Conservation (phyloP, 2,797 vertebrate genomes). For the Protosalanx chinensis region DNA sequence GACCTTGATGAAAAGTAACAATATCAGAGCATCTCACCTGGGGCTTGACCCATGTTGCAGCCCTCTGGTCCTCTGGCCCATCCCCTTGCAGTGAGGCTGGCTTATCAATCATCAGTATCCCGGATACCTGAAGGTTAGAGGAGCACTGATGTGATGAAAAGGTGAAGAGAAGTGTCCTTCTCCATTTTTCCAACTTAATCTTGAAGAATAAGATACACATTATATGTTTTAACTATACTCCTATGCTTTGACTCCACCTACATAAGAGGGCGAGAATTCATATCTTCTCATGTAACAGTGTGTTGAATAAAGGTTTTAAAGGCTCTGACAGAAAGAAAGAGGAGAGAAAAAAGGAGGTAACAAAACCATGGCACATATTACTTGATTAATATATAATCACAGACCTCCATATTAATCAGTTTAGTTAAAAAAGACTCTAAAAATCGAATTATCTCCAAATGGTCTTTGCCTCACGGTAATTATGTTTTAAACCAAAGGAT, state of each 20-base stretch:
- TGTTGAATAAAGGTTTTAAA: too few relatives aligned
- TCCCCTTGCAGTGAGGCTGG: constrained; percentile 25
- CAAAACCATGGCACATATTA: not conserved
- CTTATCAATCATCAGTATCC: constrained; percentile 32
- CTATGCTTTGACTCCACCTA: too few relatives aligned
- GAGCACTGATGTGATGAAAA: constrained; percentile 18
- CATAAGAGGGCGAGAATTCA: too few relatives aligned
- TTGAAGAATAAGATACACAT: too few relatives aligned
- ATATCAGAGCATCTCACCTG: constrained; percentile 34
- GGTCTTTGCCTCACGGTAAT: constrained; percentile 16
- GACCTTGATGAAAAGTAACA: constrained; percentile 27
- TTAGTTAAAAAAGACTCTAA: constrained; percentile 26
- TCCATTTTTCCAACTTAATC: too few relatives aligned
- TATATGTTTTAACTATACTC: too few relatives aligned
- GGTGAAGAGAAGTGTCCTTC: not conserved
- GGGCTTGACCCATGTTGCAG: constrained; percentile 23
- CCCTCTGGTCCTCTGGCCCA: constrained; percentile 24
- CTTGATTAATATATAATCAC: constrained; percentile 10
- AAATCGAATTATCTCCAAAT: constrained; percentile 26
- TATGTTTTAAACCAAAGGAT: not conserved
- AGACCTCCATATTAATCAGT: constrained; percentile 26
- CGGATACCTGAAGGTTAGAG: constrained; percentile 45
- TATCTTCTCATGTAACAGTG: too few relatives aligned
- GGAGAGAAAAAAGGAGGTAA: not conserved
- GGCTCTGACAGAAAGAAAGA: not conserved